phyloP scores from a whole-genome alignment of 2,113 vertebrate genomes.

The Mesoclemmys tuberculata region DNA sequence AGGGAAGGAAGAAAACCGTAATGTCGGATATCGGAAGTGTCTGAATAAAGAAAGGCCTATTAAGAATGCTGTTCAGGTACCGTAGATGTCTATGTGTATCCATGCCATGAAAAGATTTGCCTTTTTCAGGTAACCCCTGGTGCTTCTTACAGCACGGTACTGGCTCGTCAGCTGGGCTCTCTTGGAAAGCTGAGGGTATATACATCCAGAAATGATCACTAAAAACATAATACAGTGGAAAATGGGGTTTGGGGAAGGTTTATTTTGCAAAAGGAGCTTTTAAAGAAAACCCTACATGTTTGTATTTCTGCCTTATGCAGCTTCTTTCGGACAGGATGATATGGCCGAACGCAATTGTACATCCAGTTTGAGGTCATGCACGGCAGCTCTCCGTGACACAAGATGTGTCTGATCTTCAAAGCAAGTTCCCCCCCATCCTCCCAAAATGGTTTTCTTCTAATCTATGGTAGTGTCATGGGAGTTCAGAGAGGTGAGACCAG shows the following conservation, averaged over 20 bases:
- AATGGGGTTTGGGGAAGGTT: background rate
- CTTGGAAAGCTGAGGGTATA: background rate
- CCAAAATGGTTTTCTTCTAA: background rate
- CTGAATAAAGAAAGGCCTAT: background rate
- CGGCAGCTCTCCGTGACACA: background rate
- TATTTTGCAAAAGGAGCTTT: background rate
- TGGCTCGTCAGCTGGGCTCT: fast-evolving
- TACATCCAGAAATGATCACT: background rate
- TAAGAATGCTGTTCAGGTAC: background rate
- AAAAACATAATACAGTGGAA: background rate
- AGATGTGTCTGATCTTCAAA: background rate
- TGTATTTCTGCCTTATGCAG: background rate
- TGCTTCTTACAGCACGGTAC: fast-evolving
- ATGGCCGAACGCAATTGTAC: no score
- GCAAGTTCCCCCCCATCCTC: background rate
- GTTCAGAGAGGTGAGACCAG: background rate
- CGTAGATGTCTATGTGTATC: background rate
- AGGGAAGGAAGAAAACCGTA: background rate
- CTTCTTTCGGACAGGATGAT: background rate
- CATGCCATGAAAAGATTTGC: background rate
- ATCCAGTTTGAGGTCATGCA: background rate
- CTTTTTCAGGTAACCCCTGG: background rate
- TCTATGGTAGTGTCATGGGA: background rate
- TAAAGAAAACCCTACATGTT: background rate
- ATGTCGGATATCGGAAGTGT: background rate